Conservation (phyloP, 2,797 vertebrate genomes). For the Phalanger gymnotis region DNA sequence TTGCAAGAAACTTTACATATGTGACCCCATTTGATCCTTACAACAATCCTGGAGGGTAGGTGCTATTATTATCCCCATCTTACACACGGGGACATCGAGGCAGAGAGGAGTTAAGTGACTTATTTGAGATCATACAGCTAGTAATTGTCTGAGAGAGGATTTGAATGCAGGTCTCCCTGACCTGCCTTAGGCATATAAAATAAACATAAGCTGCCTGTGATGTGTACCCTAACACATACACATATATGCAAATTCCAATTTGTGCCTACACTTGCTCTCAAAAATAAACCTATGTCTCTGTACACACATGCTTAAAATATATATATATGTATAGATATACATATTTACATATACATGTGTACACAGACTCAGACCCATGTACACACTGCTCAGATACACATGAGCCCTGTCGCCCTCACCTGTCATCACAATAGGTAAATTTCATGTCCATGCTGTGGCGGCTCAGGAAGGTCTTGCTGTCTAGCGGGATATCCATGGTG, state of each 20-base stretch:
- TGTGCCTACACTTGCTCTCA: neutral
- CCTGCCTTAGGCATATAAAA: neutral
- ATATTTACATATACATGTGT: neutral
- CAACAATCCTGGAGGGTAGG: neutral
- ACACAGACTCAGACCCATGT: neutral
- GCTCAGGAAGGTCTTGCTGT: conserved; percentile 98
- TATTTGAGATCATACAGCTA: neutral
- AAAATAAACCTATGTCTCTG: neutral
- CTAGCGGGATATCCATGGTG: conserved; percentile 95
- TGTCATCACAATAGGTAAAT: conserved; percentile 98
- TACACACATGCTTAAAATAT: neutral
- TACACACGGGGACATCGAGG: neutral
- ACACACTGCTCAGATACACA: neutral
- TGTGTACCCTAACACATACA: neutral
- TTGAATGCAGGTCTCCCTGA: neutral
- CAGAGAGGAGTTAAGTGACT: neutral
- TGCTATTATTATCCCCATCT: neutral
- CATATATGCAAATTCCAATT: neutral
- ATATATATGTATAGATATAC: neutral
- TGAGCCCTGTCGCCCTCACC: conserved; percentile 80
- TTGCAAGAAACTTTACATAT: neutral
- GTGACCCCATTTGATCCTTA: neutral
- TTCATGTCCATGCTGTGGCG: conserved; percentile 99
- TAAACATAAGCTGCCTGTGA: neutral
- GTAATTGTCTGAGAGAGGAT: neutral